phyloP scores from a whole-genome alignment of 2,888 invertebrate genomes.

The Microchrysa polita region DNA sequence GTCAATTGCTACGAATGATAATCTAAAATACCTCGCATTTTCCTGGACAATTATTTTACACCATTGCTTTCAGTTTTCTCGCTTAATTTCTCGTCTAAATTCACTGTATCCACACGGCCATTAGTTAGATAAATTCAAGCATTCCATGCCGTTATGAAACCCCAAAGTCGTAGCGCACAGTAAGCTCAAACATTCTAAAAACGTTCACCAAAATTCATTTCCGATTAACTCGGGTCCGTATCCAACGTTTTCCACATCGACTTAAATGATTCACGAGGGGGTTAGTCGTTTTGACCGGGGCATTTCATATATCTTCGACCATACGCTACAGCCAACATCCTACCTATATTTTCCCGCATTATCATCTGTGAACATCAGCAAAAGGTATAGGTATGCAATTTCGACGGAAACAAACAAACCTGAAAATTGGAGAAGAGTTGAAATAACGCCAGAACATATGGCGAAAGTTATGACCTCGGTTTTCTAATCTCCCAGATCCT shows the following conservation, averaged over 20 bases:
- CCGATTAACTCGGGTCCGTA: too few species aligned
- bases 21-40: too few species aligned
- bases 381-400: not conserved
- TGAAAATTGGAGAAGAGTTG: slow-evolving; percentile 7
- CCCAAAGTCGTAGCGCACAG: too few species aligned
- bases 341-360: not conserved
- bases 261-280: not conserved
- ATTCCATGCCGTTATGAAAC: too few species aligned
- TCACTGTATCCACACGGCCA: too few species aligned
- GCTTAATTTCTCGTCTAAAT: too few species aligned
- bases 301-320: not conserved
- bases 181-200: too few species aligned
- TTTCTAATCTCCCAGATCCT: not conserved
- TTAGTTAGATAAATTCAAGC: too few species aligned
- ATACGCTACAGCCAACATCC: not conserved
- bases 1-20: too few species aligned
- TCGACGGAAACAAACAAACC: not conserved
- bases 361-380: not conserved
- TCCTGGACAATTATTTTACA: too few species aligned
- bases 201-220: too few species aligned
- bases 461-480: not conserved
- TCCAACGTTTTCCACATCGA: not conserved
- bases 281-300: not conserved
- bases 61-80: too few species aligned
- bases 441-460: not conserved